Percentiles rank a stretch among this genome's conserved stretches.
Evolutionary conservation across 2,888 invertebrate genomes (phyloP).

Genomic region (Trichacis sp.): DNA sequence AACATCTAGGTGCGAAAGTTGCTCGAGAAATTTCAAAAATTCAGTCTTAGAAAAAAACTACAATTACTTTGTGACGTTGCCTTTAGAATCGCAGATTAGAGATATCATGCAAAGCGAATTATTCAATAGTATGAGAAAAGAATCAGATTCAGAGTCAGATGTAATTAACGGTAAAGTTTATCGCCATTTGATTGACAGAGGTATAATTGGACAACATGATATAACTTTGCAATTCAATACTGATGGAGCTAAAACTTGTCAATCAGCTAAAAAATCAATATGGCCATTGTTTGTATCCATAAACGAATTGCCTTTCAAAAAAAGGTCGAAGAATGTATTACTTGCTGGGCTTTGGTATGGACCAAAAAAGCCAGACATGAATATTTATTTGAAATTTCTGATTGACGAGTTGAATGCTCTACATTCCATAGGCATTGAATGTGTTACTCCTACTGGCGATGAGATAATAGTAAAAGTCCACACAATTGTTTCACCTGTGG

Average conservation of each 20-base stretch:
- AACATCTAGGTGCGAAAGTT: not conserved
- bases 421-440: constrained; percentile 13
- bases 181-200: not conserved
- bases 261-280: constrained; percentile 28
- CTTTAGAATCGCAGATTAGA: constrained; percentile 10
- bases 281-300: constrained; percentile 31
- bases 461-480: constrained; percentile 17
- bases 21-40: constrained; percentile 1
- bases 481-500: constrained; percentile 15
- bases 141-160: constrained; percentile 4
- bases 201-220: constrained; percentile 23
- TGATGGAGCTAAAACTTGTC: constrained; percentile 15
- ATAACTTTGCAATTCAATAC: constrained; percentile 29
- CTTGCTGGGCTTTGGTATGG: constrained; percentile 16
- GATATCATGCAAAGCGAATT: constrained; percentile 11
- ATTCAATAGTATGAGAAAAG: constrained; percentile 9
- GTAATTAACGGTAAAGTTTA: constrained; percentile 15
- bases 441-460: not conserved
- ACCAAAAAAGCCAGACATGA: constrained; percentile 6
- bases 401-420: constrained; percentile 19
- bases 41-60: not conserved
- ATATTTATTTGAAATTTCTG: constrained; percentile 21
- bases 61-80: constrained; percentile 11
- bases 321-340: constrained; percentile 15
- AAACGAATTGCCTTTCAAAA: constrained; percentile 32